These are phyloP conservation scores for Listronotus bonariensis DNA, from an alignment of 1,140 invertebrate genomes.

Conservation along the genomic window DNA sequence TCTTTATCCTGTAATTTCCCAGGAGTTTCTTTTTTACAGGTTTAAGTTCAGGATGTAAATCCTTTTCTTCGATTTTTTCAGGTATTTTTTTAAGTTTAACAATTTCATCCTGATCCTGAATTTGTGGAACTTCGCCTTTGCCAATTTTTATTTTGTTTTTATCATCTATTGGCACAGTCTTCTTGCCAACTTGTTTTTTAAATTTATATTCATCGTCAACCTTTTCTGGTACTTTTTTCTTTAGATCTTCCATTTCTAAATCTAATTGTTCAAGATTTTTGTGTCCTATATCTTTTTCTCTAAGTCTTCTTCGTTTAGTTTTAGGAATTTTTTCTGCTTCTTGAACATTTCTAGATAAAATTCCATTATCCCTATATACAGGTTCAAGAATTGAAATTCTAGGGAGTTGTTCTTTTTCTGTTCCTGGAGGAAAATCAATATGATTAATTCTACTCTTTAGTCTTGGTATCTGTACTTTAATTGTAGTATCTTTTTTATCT, in stretches of 20 bases:
- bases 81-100: constrained; percentile 30
- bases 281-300: constrained; percentile 70
- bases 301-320: constrained; percentile 50
- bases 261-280: constrained; percentile 74
- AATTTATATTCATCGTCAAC: constrained; percentile 48
- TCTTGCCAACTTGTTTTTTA: constrained; percentile 40
- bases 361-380: constrained; percentile 64
- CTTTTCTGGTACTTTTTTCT: constrained; percentile 49
- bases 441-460: constrained; percentile 69
- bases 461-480: constrained; percentile 63
- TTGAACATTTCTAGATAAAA: constrained; percentile 71
- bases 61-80: constrained; percentile 17
- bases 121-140: constrained; percentile 57
- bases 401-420: constrained; percentile 58
- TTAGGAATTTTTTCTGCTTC: constrained; percentile 70
- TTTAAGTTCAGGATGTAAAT: constrained; percentile 16
- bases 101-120: constrained; percentile 14
- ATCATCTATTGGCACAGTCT: constrained; percentile 29
- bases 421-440: constrained; percentile 64
- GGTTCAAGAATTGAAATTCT: constrained; percentile 61
- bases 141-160: constrained; percentile 54
- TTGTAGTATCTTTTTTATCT: constrained; percentile 48
- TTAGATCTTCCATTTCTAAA: constrained; percentile 61
- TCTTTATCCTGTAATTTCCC: constrained; percentile 54
- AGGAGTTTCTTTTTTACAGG: constrained; percentile 62